Conservation (phyloP, 2,888 invertebrate genomes). For the Seira sanloemensis region DNA sequence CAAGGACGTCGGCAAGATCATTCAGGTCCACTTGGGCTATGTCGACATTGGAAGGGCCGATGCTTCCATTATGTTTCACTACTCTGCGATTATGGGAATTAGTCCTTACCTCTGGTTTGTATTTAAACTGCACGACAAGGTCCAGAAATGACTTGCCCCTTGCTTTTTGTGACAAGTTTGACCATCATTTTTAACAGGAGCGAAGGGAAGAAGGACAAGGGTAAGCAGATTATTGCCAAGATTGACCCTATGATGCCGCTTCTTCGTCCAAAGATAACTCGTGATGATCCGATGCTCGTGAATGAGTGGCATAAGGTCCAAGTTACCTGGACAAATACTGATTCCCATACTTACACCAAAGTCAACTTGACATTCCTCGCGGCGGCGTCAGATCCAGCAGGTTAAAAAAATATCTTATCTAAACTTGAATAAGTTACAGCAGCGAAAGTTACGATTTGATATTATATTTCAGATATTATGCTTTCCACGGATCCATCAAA, state of each 20-base stretch:
- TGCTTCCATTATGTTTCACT: slow-evolving; percentile 69
- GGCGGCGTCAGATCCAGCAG: slow-evolving; percentile 49
- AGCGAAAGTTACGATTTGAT: neutral
- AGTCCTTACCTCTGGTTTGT: slow-evolving; percentile 63
- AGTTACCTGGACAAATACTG: slow-evolving; percentile 65
- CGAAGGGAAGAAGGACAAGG: slow-evolving; percentile 49
- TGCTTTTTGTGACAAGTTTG: neutral
- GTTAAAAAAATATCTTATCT: slow-evolving; percentile 23
- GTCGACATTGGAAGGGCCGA: slow-evolving; percentile 70
- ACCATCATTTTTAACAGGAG: slow-evolving; percentile 25
- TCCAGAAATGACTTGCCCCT: neutral
- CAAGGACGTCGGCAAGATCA: slow-evolving; percentile 67
- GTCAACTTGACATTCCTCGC: slow-evolving; percentile 40
- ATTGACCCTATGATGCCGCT: slow-evolving; percentile 68
- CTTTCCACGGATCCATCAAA: slow-evolving; percentile 44
- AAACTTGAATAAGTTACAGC: neutral
- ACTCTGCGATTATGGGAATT: slow-evolving; percentile 48
- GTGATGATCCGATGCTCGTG: slow-evolving; percentile 63
- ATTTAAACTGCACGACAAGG: neutral
- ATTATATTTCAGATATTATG: slow-evolving; percentile 30
- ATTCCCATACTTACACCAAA: slow-evolving; percentile 43
- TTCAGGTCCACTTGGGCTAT: slow-evolving; percentile 70
- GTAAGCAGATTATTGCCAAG: slow-evolving; percentile 50
- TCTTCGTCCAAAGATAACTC: slow-evolving; percentile 55
- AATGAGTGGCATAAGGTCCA: slow-evolving; percentile 68